Evolutionary conservation across 2,888 invertebrate species (phyloP), one percentile per base, ranked within the genome.

Genomic region (Sinelater perroti): DNA sequence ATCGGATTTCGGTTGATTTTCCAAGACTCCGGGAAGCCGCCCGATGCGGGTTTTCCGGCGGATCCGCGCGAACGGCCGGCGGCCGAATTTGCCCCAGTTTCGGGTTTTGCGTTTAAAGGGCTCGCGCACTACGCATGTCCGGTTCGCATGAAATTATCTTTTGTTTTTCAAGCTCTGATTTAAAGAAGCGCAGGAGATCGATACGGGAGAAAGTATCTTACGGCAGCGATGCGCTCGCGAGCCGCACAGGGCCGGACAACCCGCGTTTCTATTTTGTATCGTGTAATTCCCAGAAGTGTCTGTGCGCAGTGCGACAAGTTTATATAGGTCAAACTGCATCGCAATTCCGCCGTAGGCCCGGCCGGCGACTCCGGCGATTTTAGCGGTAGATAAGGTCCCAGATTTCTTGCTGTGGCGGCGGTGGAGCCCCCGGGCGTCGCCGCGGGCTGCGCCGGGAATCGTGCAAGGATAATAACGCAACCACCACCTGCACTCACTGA

Each of bases 201-300:
- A n/a, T n/a, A n/a, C n/a, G n/a, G n/a, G n/a, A n/a, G n/a, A n/a
- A n/a, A n/a, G n/a, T n/a, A n/a, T n/a, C n/a, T n/a, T n/a, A n/a
- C n/a, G n/a, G n/a, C n/a, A n/a, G n/a, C n/a, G n/a, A n/a, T n/a
- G n/a, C n/a, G n/a, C n/a, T n/a, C n/a, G n/a, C n/a, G 14, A 7
- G 18, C 31, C 51, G 47, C 31, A 26, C 45, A 54, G 20, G 17
- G 14, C 35, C 50, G 38, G 35, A 44, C 52, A 21, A 40, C 47
- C 46, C 21, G 24, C 14, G 49, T 51, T 57, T 46, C 52, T 57
- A 52, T 57, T 57, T 57, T 57, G 52, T 57, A 57, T 42, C 57
- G 57, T 57, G 57, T 57, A 57, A 52, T 57, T 57, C 57, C 57
- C 57, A 57, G 51, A 56, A 57, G 57, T 57, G 57, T 57, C 57